These are phyloP conservation scores for Micronycteris hirsuta DNA, from an alignment of 2,113 vertebrate species.

Conservation along the genomic window DNA sequence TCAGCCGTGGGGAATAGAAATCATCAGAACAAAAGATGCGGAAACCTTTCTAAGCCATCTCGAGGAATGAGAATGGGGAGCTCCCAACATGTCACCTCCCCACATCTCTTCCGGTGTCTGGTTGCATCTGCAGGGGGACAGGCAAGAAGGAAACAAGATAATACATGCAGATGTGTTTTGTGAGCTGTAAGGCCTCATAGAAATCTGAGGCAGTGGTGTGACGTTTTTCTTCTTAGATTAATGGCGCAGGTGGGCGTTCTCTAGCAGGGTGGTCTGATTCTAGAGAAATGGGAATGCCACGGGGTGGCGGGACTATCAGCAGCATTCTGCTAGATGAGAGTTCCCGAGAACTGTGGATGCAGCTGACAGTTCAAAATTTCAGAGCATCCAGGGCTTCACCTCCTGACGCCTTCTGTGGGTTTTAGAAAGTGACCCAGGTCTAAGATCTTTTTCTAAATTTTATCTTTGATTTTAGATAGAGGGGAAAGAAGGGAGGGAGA, in stretches of 20 bases:
- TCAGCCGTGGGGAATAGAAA: background rate
- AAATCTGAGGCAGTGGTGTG: background rate
- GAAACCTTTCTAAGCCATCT: background rate
- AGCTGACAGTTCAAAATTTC: background rate
- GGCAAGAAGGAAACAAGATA: background rate
- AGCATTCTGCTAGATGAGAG: background rate
- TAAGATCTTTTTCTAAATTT: background rate
- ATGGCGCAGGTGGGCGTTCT: background rate
- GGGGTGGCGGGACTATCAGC: no score
- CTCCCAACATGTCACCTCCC: background rate
- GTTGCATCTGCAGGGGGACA: background rate
- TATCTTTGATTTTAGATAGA: no score
- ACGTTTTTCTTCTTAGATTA: background rate
- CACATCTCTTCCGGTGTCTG: background rate
- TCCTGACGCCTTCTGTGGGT: background rate
- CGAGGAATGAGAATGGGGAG: background rate
- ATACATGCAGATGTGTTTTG: background rate
- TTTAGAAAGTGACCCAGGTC: constrained; percentile 18
- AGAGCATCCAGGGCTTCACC: background rate
- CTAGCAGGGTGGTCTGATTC: background rate
- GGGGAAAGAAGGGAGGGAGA: no score
- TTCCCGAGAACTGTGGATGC: background rate
- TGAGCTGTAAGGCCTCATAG: background rate
- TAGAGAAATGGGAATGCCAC: background rate
- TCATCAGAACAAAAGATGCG: background rate